Conservation (phyloP, 1,140 invertebrate genomes). For the Muscidifurax raptorellus region DNA sequence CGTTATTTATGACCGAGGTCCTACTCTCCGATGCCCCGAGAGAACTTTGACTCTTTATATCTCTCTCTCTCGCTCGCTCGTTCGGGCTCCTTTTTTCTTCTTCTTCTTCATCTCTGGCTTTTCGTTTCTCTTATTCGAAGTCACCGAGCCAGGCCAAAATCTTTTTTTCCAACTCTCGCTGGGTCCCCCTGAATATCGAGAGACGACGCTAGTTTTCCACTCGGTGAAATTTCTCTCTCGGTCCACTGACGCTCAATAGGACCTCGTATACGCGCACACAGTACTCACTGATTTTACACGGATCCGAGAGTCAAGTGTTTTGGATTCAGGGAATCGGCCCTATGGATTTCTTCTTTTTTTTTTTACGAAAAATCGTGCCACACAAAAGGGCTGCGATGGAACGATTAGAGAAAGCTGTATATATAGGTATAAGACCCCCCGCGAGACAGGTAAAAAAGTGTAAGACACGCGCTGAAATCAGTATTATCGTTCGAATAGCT, state of each 20-base stretch:
- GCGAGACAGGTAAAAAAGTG: background rate
- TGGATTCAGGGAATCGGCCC: background rate
- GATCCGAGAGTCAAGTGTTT: background rate
- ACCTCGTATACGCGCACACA: too few species aligned
- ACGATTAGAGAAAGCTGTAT: background rate
- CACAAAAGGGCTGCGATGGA: background rate
- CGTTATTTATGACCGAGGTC: constrained; percentile 70
- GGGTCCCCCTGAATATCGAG: background rate
- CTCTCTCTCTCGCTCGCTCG: background rate
- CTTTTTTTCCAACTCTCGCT: constrained; percentile 24
- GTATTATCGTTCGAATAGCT: too few species aligned
- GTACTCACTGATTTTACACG: background rate
- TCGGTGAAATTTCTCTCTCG: constrained; percentile 22
- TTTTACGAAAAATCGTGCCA: background rate
- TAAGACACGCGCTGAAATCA: too few species aligned
- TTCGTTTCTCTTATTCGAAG: constrained; percentile 30
- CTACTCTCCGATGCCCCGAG: constrained; percentile 58
- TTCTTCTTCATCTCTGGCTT: constrained; percentile 46
- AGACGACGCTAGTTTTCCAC: constrained; percentile 28
- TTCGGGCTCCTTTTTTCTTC: background rate
- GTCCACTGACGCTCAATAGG: background rate
- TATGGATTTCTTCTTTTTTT: too few species aligned
- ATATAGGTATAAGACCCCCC: constrained; percentile 26
- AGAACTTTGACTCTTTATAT: constrained; percentile 58
- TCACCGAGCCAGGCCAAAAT: constrained; percentile 15